phyloP scores from a whole-genome alignment of 2,888 invertebrate species.

The Enchytraeus crypticus region DNA sequence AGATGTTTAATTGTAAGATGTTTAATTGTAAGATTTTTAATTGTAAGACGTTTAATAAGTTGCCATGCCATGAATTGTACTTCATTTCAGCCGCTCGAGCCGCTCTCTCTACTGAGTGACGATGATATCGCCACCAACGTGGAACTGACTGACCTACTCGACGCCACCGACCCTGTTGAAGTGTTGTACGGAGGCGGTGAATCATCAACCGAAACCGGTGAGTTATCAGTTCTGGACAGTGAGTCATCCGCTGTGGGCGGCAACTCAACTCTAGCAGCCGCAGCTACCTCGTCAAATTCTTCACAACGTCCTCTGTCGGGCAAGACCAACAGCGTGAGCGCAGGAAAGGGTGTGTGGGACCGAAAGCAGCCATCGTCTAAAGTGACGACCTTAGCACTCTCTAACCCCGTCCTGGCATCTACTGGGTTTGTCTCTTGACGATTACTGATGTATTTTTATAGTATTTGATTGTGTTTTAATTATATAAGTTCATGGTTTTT shows the following conservation, averaged over 20 bases:
- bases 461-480: background rate
- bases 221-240: background rate
- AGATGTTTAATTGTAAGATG: too few relatives aligned
- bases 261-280: background rate
- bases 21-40: too few relatives aligned
- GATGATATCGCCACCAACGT: background rate
- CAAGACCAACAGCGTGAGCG: too few relatives aligned
- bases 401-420: background rate
- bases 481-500: background rate
- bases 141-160: slow-evolving; percentile 8
- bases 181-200: background rate
- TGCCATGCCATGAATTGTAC: too few relatives aligned
- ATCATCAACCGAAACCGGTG: background rate
- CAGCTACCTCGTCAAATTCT: background rate
- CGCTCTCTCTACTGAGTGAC: background rate
- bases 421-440: background rate
- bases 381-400: background rate
- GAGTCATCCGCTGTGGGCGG: background rate
- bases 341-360: background rate
- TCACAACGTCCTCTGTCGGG: too few relatives aligned
- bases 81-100: background rate
- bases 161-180: background rate
- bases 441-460: background rate
- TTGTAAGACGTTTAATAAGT: too few relatives aligned
- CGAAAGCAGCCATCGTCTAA: background rate